Evolutionary conservation across 64 coral and sea anemone genomes (phyloP).

Genomic region (Dendrophyllia cribrosa): DNA sequence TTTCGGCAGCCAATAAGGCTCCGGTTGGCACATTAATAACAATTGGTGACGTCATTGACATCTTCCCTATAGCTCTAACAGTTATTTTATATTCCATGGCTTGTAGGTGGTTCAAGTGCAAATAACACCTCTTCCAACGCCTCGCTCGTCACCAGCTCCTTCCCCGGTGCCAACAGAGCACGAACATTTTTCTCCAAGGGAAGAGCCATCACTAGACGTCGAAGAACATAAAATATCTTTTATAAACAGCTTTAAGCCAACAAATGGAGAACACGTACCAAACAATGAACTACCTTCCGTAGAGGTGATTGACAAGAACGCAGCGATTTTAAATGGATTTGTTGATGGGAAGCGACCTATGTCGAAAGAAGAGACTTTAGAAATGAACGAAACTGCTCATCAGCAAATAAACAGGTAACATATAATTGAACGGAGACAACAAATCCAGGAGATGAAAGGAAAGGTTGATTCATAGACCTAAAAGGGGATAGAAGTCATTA

Average conservation of each 20-base stretch:
- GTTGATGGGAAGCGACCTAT: neutral
- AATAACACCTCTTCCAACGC: slow-evolving; percentile 59
- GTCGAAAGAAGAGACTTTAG: neutral
- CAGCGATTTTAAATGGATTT: slow-evolving; percentile 15
- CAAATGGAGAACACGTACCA: neutral
- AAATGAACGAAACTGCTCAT: neutral
- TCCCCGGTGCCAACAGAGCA: slow-evolving; percentile 1
- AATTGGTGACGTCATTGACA: too few relatives aligned
- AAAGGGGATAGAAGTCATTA: neutral
- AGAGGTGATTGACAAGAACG: neutral
- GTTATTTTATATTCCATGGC: neutral
- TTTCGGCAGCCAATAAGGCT: too few relatives aligned
- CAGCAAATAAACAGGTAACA: slow-evolving; percentile 30
- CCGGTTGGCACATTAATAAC: too few relatives aligned
- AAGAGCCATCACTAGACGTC: slow-evolving; percentile 1
- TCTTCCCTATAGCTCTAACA: too few relatives aligned
- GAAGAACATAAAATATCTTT: neutral
- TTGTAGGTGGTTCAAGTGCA: slow-evolving; percentile 62
- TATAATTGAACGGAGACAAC: neutral
- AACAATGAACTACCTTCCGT: neutral
- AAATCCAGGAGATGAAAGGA: neutral
- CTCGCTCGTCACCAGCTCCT: slow-evolving; percentile 44
- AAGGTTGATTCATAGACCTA: neutral
- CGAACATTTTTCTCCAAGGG: neutral
- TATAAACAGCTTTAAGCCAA: neutral